A percentile compares a stretch with the other conserved stretches of the same genome.
phyloP scores from a whole-genome alignment of 2,113 vertebrate species.

The Sinocyclocheilus anshuiensis region DNA sequence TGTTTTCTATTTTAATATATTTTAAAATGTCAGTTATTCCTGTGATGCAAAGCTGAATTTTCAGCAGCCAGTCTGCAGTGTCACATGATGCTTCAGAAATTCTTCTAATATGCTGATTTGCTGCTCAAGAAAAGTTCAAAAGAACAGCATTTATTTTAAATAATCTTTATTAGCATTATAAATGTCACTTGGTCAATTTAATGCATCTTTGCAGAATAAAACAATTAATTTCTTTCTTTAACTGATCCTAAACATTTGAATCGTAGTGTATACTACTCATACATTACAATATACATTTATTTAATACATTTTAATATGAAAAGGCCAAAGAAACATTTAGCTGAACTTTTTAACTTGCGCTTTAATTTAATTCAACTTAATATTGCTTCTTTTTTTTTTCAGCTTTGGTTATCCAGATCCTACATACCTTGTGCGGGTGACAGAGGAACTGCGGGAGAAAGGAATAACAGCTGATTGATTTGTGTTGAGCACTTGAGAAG shows the following conservation, averaged over 20 bases:
- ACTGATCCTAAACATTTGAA: not conserved
- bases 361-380: conserved; percentile 11
- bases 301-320: not conserved
- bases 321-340: not conserved
- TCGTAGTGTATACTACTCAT: not conserved
- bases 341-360: not conserved
- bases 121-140: too few species aligned
- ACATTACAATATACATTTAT: not conserved
- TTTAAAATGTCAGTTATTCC: too few species aligned
- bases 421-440: conserved; percentile 89
- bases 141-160: too few species aligned
- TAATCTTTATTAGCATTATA: too few species aligned
- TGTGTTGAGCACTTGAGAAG: conserved; percentile 26
- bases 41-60: too few species aligned
- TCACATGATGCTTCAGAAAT: too few species aligned
- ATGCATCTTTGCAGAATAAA: too few species aligned
- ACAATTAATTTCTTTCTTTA: too few species aligned
- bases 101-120: too few species aligned
- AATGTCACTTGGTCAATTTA: too few species aligned
- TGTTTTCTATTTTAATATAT: too few species aligned
- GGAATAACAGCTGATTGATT: conserved; percentile 85
- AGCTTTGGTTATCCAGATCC: conserved; percentile 93
- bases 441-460: conserved; percentile 90
- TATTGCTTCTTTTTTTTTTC: conserved; percentile 53
- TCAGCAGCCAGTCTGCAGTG: too few species aligned